These are phyloP conservation scores for Nannoperca obscura DNA, from an alignment of 2,797 vertebrate species.

Conservation along the genomic window DNA sequence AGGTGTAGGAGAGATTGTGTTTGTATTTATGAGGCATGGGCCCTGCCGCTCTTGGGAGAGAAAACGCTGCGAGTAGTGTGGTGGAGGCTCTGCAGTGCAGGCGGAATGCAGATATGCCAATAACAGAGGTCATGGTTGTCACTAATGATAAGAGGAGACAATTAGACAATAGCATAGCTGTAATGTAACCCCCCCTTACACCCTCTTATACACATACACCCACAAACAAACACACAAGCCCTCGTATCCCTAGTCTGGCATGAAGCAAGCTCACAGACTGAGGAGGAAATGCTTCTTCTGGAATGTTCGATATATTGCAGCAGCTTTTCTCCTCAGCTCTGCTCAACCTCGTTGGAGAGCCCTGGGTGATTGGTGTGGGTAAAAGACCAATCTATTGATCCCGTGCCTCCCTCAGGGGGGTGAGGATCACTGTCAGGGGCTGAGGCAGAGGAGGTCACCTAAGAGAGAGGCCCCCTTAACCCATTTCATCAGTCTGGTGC, in stretches of 20 bases:
- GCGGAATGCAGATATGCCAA: slow-evolving; percentile 84
- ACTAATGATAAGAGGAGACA: slow-evolving; percentile 80
- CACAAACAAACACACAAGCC: slow-evolving; percentile 56
- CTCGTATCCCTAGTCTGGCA: slow-evolving; percentile 46
- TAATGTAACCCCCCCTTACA: slow-evolving; percentile 70
- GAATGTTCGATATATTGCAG: slow-evolving; percentile 63
- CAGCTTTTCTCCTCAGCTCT: slow-evolving; percentile 43
- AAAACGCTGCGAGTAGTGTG: slow-evolving; percentile 74
- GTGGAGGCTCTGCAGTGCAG: slow-evolving; percentile 82
- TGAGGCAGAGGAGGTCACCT: slow-evolving; percentile 73
- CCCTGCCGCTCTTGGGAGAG: slow-evolving; percentile 80
- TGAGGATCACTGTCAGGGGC: slow-evolving; percentile 76
- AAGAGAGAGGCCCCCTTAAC: slow-evolving; percentile 68
- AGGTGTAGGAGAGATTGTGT: slow-evolving; percentile 86
- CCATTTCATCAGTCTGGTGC: slow-evolving; percentile 74
- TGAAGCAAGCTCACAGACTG: slow-evolving; percentile 34
- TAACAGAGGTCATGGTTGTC: slow-evolving; percentile 82
- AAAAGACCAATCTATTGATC: slow-evolving; percentile 76
- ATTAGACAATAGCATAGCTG: slow-evolving; percentile 79
- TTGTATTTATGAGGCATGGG: slow-evolving; percentile 87
- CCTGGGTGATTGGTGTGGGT: slow-evolving; percentile 62
- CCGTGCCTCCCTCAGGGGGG: slow-evolving; percentile 41
- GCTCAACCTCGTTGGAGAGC: slow-evolving; percentile 46
- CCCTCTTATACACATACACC: slow-evolving; percentile 27
- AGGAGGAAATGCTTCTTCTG: slow-evolving; percentile 59